Base-by-base conservation (phyloP, 1,140 invertebrate species). In the Lepidotrigona ventralis region DNA sequence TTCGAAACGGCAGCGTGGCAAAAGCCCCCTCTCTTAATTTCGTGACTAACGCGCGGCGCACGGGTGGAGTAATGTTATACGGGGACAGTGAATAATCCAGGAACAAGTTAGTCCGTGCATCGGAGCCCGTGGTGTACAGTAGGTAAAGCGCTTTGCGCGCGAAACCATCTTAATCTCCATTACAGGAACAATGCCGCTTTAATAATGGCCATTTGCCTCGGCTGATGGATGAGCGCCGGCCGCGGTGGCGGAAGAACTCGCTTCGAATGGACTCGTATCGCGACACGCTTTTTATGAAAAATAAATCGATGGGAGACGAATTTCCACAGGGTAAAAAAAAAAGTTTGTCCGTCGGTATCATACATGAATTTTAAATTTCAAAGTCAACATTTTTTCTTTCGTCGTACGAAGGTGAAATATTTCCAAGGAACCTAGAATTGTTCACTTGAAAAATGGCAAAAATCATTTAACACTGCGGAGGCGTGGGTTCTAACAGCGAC, bases 81-180 rank as follows among this genome's bases (percentile, higher is more conserved):
- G 56, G 26, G 46, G 74, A 78, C 81, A 78, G 81, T 83, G 81
- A 83, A 78, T 83, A 83, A 83, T 83, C 74, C 46, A 15, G 17
- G 56, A 78, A 78, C 74, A 77, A 78, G 66, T 83, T 69, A 63
- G 74, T 77, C 51, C 51, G 58, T 54, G 70, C 26, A 26, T 69
- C 21, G 33, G 56, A 21, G 39, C 39, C 17, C n/a, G n/a, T 8
- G 53, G 33, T 14, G 63, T 68, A 46, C 81, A 78, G n/a, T 51
- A 51, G 66, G 46, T 77, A 70, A 83, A 83, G 74, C 66, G 74
- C 39, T 78, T 70, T 53, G 26, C 81, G 17, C 81, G 53, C 64
- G 64, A 51, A 33, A 69, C 66, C 66, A 54, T 78, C 81, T 83
- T 83, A 83, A 83, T 83, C 81, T 83, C 81, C 74, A 70, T 83